These are phyloP conservation scores for Sminthurides aquaticus DNA, from an alignment of 2,888 invertebrate species.

Conservation along the genomic window DNA sequence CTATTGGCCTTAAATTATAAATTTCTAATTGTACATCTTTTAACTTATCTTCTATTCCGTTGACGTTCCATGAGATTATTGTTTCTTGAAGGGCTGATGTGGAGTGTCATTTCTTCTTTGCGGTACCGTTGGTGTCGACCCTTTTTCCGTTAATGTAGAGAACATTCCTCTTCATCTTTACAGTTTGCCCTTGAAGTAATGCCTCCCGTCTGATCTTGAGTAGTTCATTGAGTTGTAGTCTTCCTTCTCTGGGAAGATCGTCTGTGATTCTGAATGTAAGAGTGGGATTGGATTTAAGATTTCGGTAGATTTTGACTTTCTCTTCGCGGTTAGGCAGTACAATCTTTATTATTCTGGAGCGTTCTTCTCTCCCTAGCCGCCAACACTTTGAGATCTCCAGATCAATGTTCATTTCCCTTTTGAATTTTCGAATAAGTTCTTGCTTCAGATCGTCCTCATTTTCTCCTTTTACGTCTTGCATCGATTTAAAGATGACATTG, in stretches of 20 bases:
- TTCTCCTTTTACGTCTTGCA: too few relatives aligned
- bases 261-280: not conserved
- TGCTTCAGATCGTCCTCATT: too few relatives aligned
- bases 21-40: not conserved
- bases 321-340: not conserved
- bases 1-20: not conserved
- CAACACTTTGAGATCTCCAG: too few relatives aligned
- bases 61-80: conserved; percentile 2
- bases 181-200: not conserved
- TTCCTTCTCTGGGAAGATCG: not conserved
- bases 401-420: too few relatives aligned
- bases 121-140: not conserved
- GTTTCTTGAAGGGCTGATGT: too few relatives aligned
- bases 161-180: not conserved
- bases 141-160: not conserved
- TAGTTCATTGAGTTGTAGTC: not conserved
- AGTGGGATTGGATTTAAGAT: not conserved
- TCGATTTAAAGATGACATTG: too few relatives aligned
- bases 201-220: not conserved
- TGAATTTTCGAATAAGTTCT: too few relatives aligned
- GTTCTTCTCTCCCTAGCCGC: too few relatives aligned
- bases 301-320: not conserved
- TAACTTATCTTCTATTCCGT: not conserved
- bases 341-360: not conserved
- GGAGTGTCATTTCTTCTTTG: too few relatives aligned